phyloP scores from a whole-genome alignment of 2,113 vertebrate genomes.

The Urocitellus parryii region DNA sequence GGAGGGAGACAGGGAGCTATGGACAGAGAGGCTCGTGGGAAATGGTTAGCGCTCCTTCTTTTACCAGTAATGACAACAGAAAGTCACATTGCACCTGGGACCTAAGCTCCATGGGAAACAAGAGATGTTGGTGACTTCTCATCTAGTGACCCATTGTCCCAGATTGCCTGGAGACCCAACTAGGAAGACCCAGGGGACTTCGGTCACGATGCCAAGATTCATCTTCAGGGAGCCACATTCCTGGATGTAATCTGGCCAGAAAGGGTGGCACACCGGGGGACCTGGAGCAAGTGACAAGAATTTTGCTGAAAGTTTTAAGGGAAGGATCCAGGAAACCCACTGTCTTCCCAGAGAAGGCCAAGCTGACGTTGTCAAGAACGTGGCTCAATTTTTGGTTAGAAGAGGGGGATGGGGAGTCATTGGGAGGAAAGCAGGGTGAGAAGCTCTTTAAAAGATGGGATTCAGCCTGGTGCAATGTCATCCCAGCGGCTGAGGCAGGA shows the following conservation, averaged over 20 bases:
- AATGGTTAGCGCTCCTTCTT: not conserved
- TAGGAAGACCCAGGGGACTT: too few relatives aligned
- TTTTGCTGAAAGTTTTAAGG: not conserved
- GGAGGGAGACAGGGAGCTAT: too few relatives aligned
- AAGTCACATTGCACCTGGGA: not conserved
- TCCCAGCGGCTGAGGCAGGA: too few relatives aligned
- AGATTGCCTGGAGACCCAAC: not conserved
- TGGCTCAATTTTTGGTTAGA: not conserved
- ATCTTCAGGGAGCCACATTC: not conserved
- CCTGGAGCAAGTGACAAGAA: not conserved
- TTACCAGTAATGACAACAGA: not conserved
- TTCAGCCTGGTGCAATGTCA: too few relatives aligned
- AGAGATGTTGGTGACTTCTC: not conserved
- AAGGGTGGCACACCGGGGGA: fast-evolving
- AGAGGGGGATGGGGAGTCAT: not conserved
- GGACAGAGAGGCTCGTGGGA: not conserved
- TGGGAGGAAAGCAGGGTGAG: not conserved
- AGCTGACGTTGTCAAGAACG: not conserved
- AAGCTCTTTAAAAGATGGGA: not conserved
- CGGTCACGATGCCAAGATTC: fast-evolving
- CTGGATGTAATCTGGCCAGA: not conserved
- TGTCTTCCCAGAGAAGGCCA: not conserved
- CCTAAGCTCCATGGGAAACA: not conserved
- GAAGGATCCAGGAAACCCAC: not conserved
- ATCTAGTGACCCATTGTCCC: not conserved